Conservation (phyloP, 1,140 invertebrate species). For the Drosophila ficusphila region DNA sequence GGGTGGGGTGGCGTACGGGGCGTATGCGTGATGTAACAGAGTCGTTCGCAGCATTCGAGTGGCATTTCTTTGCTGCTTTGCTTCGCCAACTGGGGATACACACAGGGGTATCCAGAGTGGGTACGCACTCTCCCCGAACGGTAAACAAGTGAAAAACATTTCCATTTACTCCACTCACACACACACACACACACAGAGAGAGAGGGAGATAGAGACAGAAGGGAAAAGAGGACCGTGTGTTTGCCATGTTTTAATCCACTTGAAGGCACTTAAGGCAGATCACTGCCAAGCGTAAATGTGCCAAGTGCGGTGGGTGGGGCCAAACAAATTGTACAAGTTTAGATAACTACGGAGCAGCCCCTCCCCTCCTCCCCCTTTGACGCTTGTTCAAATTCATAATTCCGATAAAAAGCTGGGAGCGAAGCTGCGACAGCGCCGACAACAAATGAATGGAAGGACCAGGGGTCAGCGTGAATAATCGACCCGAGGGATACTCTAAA, state of each 20-base stretch:
- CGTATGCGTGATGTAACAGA: constrained; percentile 23
- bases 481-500: constrained; percentile 19
- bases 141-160: constrained; percentile 61
- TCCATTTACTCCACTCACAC: constrained; percentile 44
- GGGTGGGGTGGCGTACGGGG: not conserved
- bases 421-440: constrained; percentile 10
- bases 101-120: not conserved
- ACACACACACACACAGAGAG: not conserved
- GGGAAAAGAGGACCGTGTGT: constrained; percentile 9
- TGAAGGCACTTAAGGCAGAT: constrained; percentile 65
- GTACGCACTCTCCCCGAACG: constrained; percentile 23
- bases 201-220: not conserved
- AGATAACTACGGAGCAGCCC: constrained; percentile 3
- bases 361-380: not conserved
- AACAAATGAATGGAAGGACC: constrained; percentile 5
- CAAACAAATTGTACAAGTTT: constrained; percentile 23
- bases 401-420: constrained; percentile 9
- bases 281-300: constrained; percentile 52
- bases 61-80: not conserved
- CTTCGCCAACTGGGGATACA: not conserved
- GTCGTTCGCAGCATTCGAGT: constrained; percentile 1
- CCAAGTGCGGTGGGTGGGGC: constrained; percentile 19
- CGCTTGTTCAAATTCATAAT: constrained; percentile 60
- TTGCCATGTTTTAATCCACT: constrained; percentile 76
- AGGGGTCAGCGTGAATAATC: constrained; percentile 3